phyloP scores from a whole-genome alignment of 2,797 vertebrate species.

The Gallirallus australis region DNA sequence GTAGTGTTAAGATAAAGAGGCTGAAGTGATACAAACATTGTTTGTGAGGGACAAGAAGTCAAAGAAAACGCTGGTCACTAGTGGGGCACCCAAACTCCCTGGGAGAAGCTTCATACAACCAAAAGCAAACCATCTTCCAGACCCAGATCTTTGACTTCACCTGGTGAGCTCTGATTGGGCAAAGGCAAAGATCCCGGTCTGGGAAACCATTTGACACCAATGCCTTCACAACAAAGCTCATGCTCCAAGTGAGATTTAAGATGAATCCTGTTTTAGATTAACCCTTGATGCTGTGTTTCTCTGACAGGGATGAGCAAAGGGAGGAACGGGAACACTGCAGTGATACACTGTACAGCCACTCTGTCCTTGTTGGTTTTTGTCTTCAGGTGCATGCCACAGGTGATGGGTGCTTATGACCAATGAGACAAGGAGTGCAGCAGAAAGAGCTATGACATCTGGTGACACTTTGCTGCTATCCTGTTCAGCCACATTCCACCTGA shows the following conservation, averaged over 20 bases:
- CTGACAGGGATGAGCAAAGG: background rate
- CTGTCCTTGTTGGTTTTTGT: background rate
- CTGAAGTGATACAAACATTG: background rate
- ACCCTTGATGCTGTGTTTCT: background rate
- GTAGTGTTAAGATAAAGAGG: background rate
- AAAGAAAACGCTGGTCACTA: background rate
- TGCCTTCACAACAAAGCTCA: background rate
- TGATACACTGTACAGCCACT: accelerated
- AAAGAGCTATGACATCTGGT: background rate
- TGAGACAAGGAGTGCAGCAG: background rate
- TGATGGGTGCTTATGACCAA: background rate
- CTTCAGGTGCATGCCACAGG: background rate
- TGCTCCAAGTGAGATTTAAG: background rate
- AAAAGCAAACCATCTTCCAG: background rate
- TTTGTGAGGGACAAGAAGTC: background rate
- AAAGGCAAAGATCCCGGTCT: no score
- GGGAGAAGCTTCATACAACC: background rate
- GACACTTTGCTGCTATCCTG: background rate
- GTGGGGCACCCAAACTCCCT: accelerated
- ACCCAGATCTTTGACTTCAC: background rate
- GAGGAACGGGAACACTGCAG: accelerated
- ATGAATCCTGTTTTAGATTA: background rate
- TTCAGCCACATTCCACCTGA: background rate
- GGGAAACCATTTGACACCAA: background rate
- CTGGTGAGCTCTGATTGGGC: background rate